Evolutionary conservation across 2,113 vertebrate species (phyloP).

Genomic region (Poeciliopsis retropinna): DNA sequence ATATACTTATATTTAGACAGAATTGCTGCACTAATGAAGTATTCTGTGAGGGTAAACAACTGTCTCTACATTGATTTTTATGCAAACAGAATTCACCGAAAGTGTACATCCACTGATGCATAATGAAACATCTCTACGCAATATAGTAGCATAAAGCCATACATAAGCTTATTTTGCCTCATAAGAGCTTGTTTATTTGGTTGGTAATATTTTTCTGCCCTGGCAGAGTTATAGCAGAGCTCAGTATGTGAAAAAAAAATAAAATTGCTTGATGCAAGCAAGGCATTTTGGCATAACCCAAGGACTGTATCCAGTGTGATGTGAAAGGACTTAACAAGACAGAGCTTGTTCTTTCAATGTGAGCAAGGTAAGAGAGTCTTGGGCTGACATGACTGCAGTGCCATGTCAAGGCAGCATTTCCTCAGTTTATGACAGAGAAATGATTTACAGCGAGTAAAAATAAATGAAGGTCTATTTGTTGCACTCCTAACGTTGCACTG

Average conservation of each 20-base stretch:
- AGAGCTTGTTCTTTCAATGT: conserved; percentile 16
- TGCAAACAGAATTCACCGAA: not conserved
- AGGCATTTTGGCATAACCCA: conserved; percentile 9
- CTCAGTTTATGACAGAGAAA: not conserved
- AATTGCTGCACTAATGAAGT: conserved; percentile 38
- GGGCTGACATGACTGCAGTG: conserved; percentile 11
- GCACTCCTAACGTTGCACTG: not conserved
- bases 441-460: not conserved
- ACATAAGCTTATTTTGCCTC: not conserved
- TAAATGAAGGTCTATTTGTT: not conserved
- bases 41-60: conserved; percentile 1
- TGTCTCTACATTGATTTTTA: not conserved
- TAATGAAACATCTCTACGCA: not conserved
- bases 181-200: not conserved
- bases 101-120: not conserved
- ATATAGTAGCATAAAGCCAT: not conserved
- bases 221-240: conserved; percentile 16
- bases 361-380: conserved; percentile 20
- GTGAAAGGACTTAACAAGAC: conserved; percentile 21
- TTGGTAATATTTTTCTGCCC: conserved; percentile 22
- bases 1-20: conserved; percentile 59
- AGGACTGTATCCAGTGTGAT: not conserved
- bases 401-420: not conserved
- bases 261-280: conserved; percentile 25
- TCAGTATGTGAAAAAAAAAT: not conserved